Evolutionary conservation across 2,888 invertebrate genomes (phyloP).

Genomic region (Lasioglossum lativentre): DNA sequence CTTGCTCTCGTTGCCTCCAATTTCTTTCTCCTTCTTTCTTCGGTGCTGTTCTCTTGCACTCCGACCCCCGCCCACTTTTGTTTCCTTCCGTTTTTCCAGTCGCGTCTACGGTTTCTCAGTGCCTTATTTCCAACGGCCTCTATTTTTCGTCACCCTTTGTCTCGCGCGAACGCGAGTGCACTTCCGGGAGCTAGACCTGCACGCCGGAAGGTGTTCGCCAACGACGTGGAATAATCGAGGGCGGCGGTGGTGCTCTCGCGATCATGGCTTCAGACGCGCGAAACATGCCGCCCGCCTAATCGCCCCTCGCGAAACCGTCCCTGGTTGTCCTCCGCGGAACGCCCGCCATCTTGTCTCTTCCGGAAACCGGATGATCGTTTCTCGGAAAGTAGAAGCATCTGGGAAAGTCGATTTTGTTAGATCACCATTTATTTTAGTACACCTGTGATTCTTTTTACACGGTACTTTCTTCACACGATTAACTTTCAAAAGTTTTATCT

Average conservation of each 20-base stretch:
- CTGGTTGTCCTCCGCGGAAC: background rate
- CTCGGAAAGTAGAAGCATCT: background rate
- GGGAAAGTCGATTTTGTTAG: background rate
- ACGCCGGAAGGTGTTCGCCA: slow-evolving; percentile 36
- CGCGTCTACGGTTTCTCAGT: slow-evolving; percentile 21
- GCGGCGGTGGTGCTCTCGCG: background rate
- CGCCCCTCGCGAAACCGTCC: background rate
- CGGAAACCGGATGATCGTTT: background rate
- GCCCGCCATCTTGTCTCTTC: background rate
- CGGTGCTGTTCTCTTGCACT: background rate
- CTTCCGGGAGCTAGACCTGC: slow-evolving; percentile 7
- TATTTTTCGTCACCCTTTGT: slow-evolving; percentile 47
- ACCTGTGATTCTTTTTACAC: background rate
- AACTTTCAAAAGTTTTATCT: no score
- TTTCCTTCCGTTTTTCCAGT: slow-evolving; percentile 24
- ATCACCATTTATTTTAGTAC: background rate
- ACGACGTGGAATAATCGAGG: slow-evolving; percentile 49
- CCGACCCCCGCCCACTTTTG: slow-evolving; percentile 14
- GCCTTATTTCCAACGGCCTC: slow-evolving; percentile 33
- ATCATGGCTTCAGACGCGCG: slow-evolving; percentile 1
- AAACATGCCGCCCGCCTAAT: slow-evolving; percentile 23
- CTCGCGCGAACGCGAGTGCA: slow-evolving; percentile 15
- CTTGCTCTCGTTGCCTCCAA: slow-evolving; percentile 1
- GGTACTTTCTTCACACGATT: background rate
- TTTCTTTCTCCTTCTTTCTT: slow-evolving; percentile 20